Percentiles rank a stretch among this genome's conserved stretches.
Conservation (phyloP, 2,113 vertebrate genomes). For the Cyanistes caeruleus region DNA sequence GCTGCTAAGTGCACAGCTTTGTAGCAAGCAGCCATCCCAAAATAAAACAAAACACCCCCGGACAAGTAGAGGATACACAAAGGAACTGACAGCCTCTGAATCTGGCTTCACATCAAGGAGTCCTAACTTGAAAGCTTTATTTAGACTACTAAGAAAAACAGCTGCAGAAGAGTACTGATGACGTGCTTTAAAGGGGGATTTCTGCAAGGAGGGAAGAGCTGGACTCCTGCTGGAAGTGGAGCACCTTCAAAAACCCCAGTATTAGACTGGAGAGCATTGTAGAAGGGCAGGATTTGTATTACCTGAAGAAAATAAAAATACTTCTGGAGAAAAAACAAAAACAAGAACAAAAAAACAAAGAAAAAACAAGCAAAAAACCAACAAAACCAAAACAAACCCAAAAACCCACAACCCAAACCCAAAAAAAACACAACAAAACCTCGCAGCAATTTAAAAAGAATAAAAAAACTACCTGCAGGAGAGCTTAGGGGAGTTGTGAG, state of each 20-base stretch:
- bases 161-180: not conserved
- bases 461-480: not conserved
- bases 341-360: not conserved
- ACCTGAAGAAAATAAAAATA: not conserved
- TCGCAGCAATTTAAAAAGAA: not conserved
- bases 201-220: not conserved
- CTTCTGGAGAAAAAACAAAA: not conserved
- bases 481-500: not conserved
- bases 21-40: not conserved
- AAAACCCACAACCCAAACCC: no score
- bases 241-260: not conserved
- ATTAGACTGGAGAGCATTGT: not conserved
- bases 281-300: not conserved
- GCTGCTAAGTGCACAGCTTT: not conserved
- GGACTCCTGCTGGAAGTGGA: not conserved
- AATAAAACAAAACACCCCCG: conserved; percentile 9
- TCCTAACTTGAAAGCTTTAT: conserved; percentile 17
- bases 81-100: conserved; percentile 31
- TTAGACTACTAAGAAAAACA: conserved; percentile 25
- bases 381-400: no score
- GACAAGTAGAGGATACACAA: conserved; percentile 6
- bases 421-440: not conserved
- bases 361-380: not conserved
- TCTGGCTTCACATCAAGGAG: conserved; percentile 40
- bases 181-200: not conserved